Evolutionary conservation across 2,113 vertebrate species (phyloP).

Genomic region (Festucalex cinctus): DNA sequence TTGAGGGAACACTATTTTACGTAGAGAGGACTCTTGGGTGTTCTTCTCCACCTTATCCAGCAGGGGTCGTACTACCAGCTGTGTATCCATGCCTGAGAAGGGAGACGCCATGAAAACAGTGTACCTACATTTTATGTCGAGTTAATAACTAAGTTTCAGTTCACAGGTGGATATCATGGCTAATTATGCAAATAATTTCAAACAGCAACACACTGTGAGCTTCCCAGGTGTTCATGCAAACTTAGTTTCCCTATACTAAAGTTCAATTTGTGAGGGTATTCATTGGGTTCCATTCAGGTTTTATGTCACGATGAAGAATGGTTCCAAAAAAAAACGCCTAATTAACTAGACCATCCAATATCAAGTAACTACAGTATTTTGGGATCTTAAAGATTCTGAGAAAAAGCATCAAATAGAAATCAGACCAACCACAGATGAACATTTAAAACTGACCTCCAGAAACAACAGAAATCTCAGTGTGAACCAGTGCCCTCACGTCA

Average conservation of each 20-base stretch:
- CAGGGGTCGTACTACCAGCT: slow-evolving; percentile 87
- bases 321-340: not conserved
- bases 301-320: not conserved
- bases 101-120: not conserved
- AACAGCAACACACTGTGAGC: not conserved
- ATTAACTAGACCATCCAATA: not conserved
- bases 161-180: not conserved
- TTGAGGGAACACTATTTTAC: slow-evolving; percentile 85
- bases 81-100: slow-evolving; percentile 83
- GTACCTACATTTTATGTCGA: not conserved
- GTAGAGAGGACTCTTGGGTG: slow-evolving; percentile 72
- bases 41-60: slow-evolving; percentile 85
- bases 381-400: no score
- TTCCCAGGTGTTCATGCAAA: not conserved
- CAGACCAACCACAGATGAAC: not conserved
- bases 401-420: not conserved
- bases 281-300: no score
- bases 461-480: slow-evolving; percentile 80
- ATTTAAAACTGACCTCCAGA: slow-evolving; percentile 80
- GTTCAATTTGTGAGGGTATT: not conserved
- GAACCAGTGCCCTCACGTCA: slow-evolving; percentile 82
- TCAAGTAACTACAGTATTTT: no score
- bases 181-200: not conserved
- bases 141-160: not conserved
- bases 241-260: not conserved